A percentile compares a stretch with the other conserved stretches of the same genome.
Evolutionary conservation across 1,140 invertebrate species (phyloP).

Genomic region (Drosophila elegans): DNA sequence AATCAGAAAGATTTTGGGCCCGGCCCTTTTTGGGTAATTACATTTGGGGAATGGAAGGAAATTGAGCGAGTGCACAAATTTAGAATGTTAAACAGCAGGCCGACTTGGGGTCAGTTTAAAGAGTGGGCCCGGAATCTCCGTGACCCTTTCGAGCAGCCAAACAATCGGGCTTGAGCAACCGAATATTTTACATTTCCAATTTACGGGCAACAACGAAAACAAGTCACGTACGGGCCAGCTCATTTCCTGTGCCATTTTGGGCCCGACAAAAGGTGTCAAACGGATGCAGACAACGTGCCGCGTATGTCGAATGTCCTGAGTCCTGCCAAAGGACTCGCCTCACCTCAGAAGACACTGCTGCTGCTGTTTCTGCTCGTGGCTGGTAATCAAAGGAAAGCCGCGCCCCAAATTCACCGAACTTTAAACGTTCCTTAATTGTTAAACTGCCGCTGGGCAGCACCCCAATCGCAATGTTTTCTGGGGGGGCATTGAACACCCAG

Average conservation of each 20-base stretch:
- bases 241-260: slow-evolving; percentile 74
- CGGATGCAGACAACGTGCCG: slow-evolving; percentile 75
- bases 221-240: slow-evolving; percentile 78
- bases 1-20: slow-evolving; percentile 52
- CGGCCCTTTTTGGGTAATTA: slow-evolving; percentile 69
- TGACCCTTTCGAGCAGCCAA: slow-evolving; percentile 15
- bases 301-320: slow-evolving; percentile 72
- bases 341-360: slow-evolving; percentile 4
- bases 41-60: slow-evolving; percentile 77
- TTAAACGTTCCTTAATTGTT: slow-evolving; percentile 82
- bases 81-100: slow-evolving; percentile 75
- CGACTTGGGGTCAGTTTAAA: slow-evolving; percentile 43
- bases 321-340: slow-evolving; percentile 6
- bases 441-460: slow-evolving; percentile 60
- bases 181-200: slow-evolving; percentile 40
- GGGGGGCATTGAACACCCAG: slow-evolving; percentile 1
- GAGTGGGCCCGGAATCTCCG: not conserved
- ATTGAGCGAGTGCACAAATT: slow-evolving; percentile 83
- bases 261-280: slow-evolving; percentile 79
- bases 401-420: slow-evolving; percentile 56
- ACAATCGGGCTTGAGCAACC: slow-evolving; percentile 30
- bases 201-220: slow-evolving; percentile 47
- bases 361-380: slow-evolving; percentile 4
- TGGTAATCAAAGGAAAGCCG: slow-evolving; percentile 57
- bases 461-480: slow-evolving; percentile 6